Evolutionary conservation across 2,888 invertebrate genomes (phyloP), one percentile per base, ranked within the genome.

Genomic region (Zonitis immaculata): DNA sequence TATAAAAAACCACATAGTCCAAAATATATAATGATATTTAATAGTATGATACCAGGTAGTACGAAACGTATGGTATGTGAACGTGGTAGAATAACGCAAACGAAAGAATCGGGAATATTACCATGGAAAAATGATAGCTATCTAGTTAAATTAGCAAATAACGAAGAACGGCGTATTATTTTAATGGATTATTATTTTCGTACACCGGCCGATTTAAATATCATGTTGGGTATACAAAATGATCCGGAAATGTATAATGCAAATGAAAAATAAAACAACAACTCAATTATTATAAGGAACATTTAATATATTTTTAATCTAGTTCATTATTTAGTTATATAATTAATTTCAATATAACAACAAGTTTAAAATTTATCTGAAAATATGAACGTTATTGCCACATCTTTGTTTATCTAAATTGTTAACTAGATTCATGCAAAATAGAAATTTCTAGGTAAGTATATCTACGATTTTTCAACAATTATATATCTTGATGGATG

Each of bases 141-240:
- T 59, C 46, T 62, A 43, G 53, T 71, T 14, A 7, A 47, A 25
- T 32, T 14, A n/a, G 8, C 43, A 5, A 56, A 32, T 7, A n/a
- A n/a, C n/a, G 39, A 44, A 16, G 11, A 27, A 6, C 16, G 27
- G n/a, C 12, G 20, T 3, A 27, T 70, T 12, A 63, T 73, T 48
- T 55, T 76, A 44, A 18, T 73, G 1, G 73, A 73, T 14, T 54
- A 69, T 32, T 69, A 62, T 48, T 76, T 76, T 54, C 61, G 71
- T 52, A 66, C 59, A 51, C 72, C 75, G 12, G 68, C 69, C 22
- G 76, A 76, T 66, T 67, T 74, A 39, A 64, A 68, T 62, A 68
- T 73, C 32, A 72, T 76, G 73, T 55, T 74, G 48, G 73, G 73
- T 8, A 58, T 66, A 54, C 69, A 72, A 52, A 63, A 64, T 52